These are phyloP conservation scores for Istiophorus platypterus DNA, from an alignment of 2,113 vertebrate genomes.

Conservation along the genomic window DNA sequence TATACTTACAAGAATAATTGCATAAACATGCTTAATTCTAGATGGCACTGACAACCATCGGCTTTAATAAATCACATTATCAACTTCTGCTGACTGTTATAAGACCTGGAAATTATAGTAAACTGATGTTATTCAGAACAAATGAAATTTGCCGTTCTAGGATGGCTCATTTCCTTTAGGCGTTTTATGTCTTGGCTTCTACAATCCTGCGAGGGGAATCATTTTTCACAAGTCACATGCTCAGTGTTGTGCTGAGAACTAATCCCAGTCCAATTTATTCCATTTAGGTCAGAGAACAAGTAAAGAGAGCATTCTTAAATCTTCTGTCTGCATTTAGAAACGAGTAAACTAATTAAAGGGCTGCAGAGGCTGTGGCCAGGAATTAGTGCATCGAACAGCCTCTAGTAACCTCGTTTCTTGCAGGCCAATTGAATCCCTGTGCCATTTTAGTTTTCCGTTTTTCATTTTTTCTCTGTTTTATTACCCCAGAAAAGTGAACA, in stretches of 20 bases:
- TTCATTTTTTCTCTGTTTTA: conserved; percentile 55
- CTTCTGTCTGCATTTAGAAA: conserved; percentile 74
- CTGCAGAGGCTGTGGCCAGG: conserved; percentile 60
- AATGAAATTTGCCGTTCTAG: conserved; percentile 23
- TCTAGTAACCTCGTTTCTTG: conserved; percentile 61
- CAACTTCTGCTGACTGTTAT: not conserved
- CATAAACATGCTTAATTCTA: not conserved
- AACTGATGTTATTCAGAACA: conserved; percentile 16
- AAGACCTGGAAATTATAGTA: not conserved
- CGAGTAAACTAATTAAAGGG: conserved; percentile 80
- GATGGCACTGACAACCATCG: not conserved
- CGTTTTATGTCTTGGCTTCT: conserved; percentile 42
- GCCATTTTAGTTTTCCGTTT: conserved; percentile 43
- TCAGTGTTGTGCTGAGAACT: conserved; percentile 66
- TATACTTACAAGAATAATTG: not conserved
- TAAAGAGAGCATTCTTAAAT: conserved; percentile 71
- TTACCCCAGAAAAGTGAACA: conserved; percentile 15
- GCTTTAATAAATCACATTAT: not conserved
- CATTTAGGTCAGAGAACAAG: conserved; percentile 78
- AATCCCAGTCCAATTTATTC: conserved; percentile 79
- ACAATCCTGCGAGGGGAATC: conserved; percentile 47
- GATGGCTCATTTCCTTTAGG: conserved; percentile 35
- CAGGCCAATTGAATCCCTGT: conserved; percentile 46
- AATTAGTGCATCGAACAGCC: conserved; percentile 54
- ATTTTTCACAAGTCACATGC: conserved; percentile 63